Percentiles rank a stretch among this genome's conserved stretches.
phyloP scores from a whole-genome alignment of 2,888 invertebrate genomes.

The Drosophila mimetica region DNA sequence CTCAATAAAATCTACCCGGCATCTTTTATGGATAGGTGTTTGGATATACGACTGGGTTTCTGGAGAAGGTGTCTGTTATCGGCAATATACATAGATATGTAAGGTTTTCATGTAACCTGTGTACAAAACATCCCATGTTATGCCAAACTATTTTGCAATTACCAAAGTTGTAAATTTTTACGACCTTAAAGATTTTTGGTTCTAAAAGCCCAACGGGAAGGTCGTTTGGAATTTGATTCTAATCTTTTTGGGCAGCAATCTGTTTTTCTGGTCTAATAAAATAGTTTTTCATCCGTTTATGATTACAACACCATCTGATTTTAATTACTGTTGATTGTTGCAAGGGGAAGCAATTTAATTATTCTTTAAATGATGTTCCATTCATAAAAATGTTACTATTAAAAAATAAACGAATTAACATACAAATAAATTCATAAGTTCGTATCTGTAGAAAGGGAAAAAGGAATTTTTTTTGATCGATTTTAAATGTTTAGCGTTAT shows the following conservation, averaged over 20 bases:
- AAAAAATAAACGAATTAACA: too few species aligned
- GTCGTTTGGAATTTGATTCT: constrained; percentile 1
- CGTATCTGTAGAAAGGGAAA: too few species aligned
- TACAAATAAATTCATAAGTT: too few species aligned
- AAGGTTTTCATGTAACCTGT: constrained; percentile 6
- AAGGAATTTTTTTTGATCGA: too few species aligned
- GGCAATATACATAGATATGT: constrained; percentile 47
- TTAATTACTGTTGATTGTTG: constrained; percentile 41
- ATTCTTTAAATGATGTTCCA: too few species aligned
- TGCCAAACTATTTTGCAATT: constrained; percentile 73
- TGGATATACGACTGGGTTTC: constrained; percentile 2
- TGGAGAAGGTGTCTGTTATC: constrained; percentile 37
- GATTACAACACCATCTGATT: constrained; percentile 50
- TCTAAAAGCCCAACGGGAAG: not conserved
- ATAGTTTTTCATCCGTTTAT: constrained; percentile 57
- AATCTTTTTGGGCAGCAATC: constrained; percentile 10
- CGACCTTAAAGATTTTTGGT: constrained; percentile 24
- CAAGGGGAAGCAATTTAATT: too few species aligned
- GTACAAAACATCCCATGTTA: constrained; percentile 17
- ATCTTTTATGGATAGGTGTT: constrained; percentile 51
- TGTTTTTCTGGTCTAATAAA: constrained; percentile 39
- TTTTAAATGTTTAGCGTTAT: too few species aligned
- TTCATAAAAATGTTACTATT: too few species aligned
- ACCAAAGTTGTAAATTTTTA: constrained; percentile 72
- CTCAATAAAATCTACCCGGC: constrained; percentile 71